phyloP scores from a whole-genome alignment of 2,797 vertebrate genomes.

The Pipistrellus pipistrellus region DNA sequence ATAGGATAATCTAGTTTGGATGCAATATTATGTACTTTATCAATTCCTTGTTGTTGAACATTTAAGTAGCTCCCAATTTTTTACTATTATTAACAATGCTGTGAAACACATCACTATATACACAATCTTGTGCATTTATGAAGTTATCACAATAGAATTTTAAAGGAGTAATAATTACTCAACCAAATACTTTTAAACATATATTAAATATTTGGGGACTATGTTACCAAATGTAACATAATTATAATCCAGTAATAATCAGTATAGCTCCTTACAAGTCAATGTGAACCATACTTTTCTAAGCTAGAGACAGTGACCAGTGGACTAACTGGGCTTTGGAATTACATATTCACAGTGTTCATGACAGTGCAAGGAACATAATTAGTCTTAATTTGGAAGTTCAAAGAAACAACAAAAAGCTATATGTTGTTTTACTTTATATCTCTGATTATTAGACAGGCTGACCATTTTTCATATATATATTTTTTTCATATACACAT shows the following conservation, averaged over 20 bases:
- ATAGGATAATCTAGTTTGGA: neutral
- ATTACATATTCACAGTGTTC: neutral
- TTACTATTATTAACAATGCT: neutral
- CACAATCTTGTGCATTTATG: neutral
- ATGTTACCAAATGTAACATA: neutral
- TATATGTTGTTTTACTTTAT: neutral
- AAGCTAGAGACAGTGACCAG: neutral
- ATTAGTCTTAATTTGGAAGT: neutral
- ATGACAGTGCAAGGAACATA: neutral
- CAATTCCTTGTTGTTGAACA: neutral
- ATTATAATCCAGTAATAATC: neutral
- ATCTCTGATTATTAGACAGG: neutral
- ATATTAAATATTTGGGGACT: neutral
- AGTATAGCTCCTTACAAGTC: neutral
- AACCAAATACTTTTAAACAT: neutral
- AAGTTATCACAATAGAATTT: slow-evolving; percentile 37
- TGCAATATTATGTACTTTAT: neutral
- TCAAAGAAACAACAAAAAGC: neutral
- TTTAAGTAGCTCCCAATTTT: neutral
- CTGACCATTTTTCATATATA: neutral
- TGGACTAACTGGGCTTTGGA: neutral
- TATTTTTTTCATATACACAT: neutral
- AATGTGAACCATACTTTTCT: neutral
- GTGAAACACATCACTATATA: neutral
- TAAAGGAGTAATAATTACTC: neutral